Percentiles rank a stretch among this genome's conserved stretches.
Evolutionary conservation across 2,113 vertebrate genomes (phyloP).

Genomic region (Eubucco bourcierii): DNA sequence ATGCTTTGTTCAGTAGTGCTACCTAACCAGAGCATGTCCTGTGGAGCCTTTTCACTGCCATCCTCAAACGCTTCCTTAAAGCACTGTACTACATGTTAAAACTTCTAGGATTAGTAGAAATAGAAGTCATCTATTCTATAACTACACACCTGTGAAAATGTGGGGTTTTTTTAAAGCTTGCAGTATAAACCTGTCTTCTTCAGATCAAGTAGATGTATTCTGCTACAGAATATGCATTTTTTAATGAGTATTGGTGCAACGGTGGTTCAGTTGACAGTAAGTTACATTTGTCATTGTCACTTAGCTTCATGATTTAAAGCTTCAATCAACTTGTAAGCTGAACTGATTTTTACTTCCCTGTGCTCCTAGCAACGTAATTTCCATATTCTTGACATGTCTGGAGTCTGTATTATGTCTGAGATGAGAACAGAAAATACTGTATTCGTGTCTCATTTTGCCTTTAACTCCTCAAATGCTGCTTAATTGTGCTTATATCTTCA

Average conservation of each 20-base stretch:
- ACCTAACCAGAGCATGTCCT: neutral
- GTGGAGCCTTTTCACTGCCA: neutral
- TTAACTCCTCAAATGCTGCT: conserved; percentile 42
- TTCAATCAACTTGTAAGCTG: conserved; percentile 46
- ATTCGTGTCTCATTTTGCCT: conserved; percentile 21
- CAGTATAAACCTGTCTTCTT: neutral
- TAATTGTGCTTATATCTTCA: neutral
- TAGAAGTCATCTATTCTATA: neutral
- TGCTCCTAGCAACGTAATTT: conserved; percentile 41
- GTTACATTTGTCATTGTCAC: conserved; percentile 56
- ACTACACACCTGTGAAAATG: neutral
- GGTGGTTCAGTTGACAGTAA: neutral
- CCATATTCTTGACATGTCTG: conserved; percentile 46
- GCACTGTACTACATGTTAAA: fast-evolving
- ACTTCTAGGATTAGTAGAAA: neutral
- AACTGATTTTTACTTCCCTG: conserved; percentile 56
- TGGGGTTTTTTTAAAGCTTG: neutral
- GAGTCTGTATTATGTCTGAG: conserved; percentile 5
- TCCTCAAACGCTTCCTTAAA: neutral
- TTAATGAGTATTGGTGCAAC: conserved; percentile 37
- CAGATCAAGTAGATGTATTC: conserved; percentile 34
- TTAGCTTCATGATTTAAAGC: conserved; percentile 47
- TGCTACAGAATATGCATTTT: conserved; percentile 21
- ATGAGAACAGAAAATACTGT: neutral
- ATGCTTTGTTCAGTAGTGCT: fast-evolving